phyloP scores from a whole-genome alignment of 2,888 invertebrate genomes.

The Omphaloscelis lunosa region DNA sequence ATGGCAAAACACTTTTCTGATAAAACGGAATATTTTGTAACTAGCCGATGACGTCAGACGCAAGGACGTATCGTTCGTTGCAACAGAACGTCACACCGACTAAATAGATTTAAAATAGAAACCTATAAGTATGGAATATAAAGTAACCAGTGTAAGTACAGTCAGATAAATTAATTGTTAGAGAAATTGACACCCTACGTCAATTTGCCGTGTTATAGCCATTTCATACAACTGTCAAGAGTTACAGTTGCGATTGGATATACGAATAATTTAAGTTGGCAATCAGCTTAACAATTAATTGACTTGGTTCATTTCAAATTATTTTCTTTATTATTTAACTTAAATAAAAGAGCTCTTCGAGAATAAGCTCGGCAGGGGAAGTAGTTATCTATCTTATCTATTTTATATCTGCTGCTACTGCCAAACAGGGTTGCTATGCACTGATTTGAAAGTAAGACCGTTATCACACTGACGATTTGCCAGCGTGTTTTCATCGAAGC shows the following conservation, averaged over 20 bases:
- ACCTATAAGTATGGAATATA: too few relatives aligned
- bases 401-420: background rate
- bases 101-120: constrained; percentile 5
- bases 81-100: constrained; percentile 12
- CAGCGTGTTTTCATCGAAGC: too few relatives aligned
- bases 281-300: background rate
- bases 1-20: constrained; percentile 37
- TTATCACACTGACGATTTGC: too few relatives aligned
- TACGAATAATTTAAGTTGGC: background rate
- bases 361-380: background rate
- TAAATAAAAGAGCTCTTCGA: background rate
- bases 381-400: too few relatives aligned
- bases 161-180: too few relatives aligned
- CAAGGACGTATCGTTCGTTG: constrained; percentile 20
- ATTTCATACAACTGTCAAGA: background rate
- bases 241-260: background rate
- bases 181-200: too few relatives aligned
- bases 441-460: background rate
- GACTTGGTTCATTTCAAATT: too few relatives aligned
- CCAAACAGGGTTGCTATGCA: background rate
- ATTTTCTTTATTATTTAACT: background rate
- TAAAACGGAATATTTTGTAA: constrained; percentile 50
- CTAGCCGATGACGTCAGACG: constrained; percentile 20
- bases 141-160: background rate
- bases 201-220: background rate